These are phyloP conservation scores for Antechinus stuartii DNA, from an alignment of 2,113 vertebrate species.

Conservation along the genomic window DNA sequence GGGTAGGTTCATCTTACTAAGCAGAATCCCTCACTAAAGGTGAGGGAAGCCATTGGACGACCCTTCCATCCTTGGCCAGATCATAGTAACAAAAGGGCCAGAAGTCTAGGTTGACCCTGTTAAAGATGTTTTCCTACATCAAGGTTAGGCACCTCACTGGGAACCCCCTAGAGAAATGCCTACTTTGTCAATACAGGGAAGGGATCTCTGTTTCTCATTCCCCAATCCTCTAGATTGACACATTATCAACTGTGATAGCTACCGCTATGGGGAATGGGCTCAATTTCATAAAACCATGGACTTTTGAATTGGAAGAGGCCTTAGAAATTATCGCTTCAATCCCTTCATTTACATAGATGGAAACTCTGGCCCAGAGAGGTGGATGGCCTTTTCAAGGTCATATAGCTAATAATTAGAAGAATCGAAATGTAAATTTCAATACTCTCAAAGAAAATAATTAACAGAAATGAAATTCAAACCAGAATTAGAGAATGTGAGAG, in stretches of 20 bases:
- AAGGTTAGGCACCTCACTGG: fast-evolving
- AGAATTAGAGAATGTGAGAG: background rate
- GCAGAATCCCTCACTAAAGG: background rate
- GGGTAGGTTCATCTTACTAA: background rate
- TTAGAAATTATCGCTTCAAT: background rate
- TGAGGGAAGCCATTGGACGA: background rate
- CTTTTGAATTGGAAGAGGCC: background rate
- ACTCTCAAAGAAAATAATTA: background rate
- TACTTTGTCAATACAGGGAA: slow-evolving; percentile 8
- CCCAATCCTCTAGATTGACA: background rate
- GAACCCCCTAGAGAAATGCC: background rate
- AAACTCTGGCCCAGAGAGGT: background rate
- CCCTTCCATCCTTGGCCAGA: background rate
- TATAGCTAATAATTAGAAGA: background rate
- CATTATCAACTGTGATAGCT: background rate
- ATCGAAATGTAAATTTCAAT: background rate
- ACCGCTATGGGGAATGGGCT: background rate
- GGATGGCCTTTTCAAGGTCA: background rate
- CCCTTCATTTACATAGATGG: background rate
- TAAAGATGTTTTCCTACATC: background rate
- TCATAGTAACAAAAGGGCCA: background rate
- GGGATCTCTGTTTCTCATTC: background rate
- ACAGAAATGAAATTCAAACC: background rate
- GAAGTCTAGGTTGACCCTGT: background rate
- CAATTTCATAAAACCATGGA: background rate